phyloP scores from a whole-genome alignment of 1,140 invertebrate species.

The Hesperophylax magnus region DNA sequence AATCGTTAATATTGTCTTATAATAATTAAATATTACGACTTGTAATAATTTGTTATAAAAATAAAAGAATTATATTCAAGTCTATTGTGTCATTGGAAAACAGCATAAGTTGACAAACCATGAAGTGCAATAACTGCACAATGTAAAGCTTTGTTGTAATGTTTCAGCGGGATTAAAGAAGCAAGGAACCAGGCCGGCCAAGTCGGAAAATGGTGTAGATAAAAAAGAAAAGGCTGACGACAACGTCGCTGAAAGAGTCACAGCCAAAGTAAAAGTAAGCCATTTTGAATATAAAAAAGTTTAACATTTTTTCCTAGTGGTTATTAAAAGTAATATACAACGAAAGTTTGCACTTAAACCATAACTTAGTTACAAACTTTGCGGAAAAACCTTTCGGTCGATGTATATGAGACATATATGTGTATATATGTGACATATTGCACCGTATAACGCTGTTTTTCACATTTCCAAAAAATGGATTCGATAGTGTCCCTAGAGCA shows the following conservation, averaged over 20 bases:
- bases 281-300: neutral
- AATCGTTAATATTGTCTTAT: too few species aligned
- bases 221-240: constrained; percentile 45
- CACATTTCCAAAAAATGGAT: too few species aligned
- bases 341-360: too few species aligned
- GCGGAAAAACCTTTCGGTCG: too few species aligned
- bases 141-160: neutral
- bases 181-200: constrained; percentile 44
- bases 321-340: too few species aligned
- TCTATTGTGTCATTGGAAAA: neutral
- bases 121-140: neutral
- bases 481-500: too few species aligned
- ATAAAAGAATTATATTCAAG: neutral
- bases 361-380: too few species aligned
- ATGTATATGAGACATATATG: too few species aligned
- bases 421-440: too few species aligned
- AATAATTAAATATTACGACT: too few species aligned
- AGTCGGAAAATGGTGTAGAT: constrained; percentile 50
- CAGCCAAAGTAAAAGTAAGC: constrained; percentile 46
- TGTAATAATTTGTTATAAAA: neutral
- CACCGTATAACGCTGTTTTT: too few species aligned
- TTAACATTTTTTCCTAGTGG: too few species aligned
- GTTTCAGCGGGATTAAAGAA: constrained; percentile 53
- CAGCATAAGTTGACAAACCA: neutral
- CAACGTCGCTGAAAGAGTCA: constrained; percentile 39